These are phyloP conservation scores for Drosophila parabipectinata DNA, from an alignment of 1,140 invertebrate genomes.

Conservation along the genomic window DNA sequence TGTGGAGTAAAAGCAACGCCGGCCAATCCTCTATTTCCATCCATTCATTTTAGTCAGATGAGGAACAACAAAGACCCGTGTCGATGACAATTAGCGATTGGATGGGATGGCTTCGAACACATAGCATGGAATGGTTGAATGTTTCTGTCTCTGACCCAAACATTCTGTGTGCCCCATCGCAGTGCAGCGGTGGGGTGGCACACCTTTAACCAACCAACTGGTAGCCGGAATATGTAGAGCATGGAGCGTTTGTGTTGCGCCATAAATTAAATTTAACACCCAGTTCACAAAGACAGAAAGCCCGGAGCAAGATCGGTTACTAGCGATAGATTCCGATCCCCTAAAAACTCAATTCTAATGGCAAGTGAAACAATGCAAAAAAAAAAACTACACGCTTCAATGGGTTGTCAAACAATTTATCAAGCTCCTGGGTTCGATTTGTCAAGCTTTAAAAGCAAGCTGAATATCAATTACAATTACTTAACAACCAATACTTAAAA, in stretches of 20 bases:
- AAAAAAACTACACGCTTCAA: constrained; percentile 52
- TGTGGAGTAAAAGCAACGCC: constrained; percentile 15
- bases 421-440: constrained; percentile 28
- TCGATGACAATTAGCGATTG: constrained; percentile 81
- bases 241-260: constrained; percentile 71
- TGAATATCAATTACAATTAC: constrained; percentile 21
- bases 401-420: constrained; percentile 45
- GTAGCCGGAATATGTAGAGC: constrained; percentile 73
- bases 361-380: constrained; percentile 56
- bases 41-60: constrained; percentile 60
- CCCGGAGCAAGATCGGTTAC: constrained; percentile 47
- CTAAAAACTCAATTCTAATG: constrained; percentile 40
- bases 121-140: constrained; percentile 16
- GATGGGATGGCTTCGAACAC: constrained; percentile 43
- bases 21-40: constrained; percentile 68
- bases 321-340: constrained; percentile 28
- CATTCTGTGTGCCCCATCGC: constrained; percentile 21
- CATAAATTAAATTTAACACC: constrained; percentile 82
- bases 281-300: constrained; percentile 18
- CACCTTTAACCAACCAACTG: constrained; percentile 52
- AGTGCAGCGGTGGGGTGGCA: constrained; percentile 12
- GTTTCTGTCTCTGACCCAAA: constrained; percentile 43
- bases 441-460: constrained; percentile 20
- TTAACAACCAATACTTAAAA: constrained; percentile 7
- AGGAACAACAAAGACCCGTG: constrained; percentile 72